phyloP scores from a whole-genome alignment of 2,888 invertebrate genomes.

The Lepidochrysops patricia region DNA sequence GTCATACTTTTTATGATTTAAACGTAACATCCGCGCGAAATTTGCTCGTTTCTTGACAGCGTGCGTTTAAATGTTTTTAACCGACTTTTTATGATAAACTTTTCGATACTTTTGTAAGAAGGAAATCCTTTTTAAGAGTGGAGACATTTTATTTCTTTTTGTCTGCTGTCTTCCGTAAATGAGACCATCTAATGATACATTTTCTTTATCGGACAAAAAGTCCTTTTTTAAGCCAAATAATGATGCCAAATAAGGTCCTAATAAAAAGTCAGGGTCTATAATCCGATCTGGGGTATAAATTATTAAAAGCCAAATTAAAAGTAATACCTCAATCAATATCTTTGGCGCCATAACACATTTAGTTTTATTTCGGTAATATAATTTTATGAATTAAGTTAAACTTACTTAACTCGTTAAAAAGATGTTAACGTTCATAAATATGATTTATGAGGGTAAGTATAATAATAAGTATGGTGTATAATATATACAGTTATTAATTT shows the following conservation, averaged over 20 bases:
- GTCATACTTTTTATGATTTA: conserved; percentile 28
- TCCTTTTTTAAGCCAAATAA: neutral
- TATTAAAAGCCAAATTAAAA: conserved; percentile 1
- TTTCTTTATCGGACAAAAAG: neutral
- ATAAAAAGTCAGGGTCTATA: neutral
- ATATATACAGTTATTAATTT: too few relatives aligned
- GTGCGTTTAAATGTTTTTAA: neutral
- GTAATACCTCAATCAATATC: neutral
- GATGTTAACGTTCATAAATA: too few relatives aligned
- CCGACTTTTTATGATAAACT: neutral
- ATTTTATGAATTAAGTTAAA: neutral
- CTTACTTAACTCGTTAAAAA: neutral
- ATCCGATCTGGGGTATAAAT: neutral
- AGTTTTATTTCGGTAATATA: neutral
- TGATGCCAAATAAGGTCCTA: neutral
- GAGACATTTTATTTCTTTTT: neutral
- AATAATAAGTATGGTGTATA: too few relatives aligned
- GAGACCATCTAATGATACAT: neutral
- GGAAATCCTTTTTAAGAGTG: neutral
- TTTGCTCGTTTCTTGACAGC: neutral
- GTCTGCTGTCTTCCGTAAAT: neutral
- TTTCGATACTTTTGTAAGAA: neutral
- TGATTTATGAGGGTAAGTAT: too few relatives aligned
- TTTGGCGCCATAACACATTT: neutral
- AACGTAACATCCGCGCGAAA: conserved; percentile 8